A percentile compares a stretch with the other conserved stretches of the same genome.
phyloP scores from a whole-genome alignment of 2,797 vertebrate genomes.

The Melanotaenia maccullochi region DNA sequence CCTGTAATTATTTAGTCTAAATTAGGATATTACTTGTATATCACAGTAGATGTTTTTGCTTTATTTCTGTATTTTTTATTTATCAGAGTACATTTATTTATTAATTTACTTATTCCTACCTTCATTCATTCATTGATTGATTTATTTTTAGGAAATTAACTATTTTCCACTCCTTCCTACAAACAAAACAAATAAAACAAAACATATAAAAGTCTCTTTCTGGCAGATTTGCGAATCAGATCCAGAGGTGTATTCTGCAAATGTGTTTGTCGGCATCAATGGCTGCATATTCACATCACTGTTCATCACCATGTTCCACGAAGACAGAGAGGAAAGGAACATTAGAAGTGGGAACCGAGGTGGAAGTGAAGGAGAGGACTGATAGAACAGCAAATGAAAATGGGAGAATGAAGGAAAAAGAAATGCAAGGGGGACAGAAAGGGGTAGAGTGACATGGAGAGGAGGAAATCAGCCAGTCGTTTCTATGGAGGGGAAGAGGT shows the following conservation, averaged over 20 bases:
- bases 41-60: constrained; percentile 10
- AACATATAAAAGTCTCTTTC: constrained; percentile 52
- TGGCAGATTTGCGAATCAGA: constrained; percentile 67
- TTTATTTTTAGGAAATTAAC: neutral
- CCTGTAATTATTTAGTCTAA: constrained; percentile 39
- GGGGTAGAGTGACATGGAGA: constrained; percentile 20
- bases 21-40: constrained; percentile 41
- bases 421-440: constrained; percentile 21
- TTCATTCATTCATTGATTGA: neutral
- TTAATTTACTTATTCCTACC: too few species aligned
- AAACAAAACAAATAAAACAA: constrained; percentile 26
- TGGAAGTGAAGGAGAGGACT: constrained; percentile 42
- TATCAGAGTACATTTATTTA: too few species aligned
- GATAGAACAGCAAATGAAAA: constrained; percentile 36
- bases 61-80: too few species aligned
- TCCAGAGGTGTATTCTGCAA: constrained; percentile 63
- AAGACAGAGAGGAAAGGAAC: constrained; percentile 26
- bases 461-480: constrained; percentile 60
- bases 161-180: constrained; percentile 27
- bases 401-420: constrained; percentile 22
- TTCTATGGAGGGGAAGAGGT: constrained; percentile 58
- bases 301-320: constrained; percentile 59
- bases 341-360: constrained; percentile 39
- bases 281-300: constrained; percentile 56
- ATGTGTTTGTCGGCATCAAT: constrained; percentile 65